Percentiles rank a stretch among this genome's conserved stretches.
Conservation (phyloP, 2,888 invertebrate species). For the Liodrosophila aerea region DNA sequence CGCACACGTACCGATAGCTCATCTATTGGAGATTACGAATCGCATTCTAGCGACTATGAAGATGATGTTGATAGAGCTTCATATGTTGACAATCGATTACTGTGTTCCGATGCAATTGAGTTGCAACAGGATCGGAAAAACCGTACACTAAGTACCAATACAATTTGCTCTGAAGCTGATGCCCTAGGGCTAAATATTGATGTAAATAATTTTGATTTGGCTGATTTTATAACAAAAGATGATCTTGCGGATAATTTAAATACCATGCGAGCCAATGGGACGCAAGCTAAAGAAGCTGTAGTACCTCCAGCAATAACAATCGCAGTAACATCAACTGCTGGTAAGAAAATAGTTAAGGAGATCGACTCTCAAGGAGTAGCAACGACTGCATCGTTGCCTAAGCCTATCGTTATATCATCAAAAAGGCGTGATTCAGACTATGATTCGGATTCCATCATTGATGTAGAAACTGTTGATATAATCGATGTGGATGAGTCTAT, state of each 20-base stretch:
- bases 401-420: slow-evolving; percentile 28
- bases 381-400: slow-evolving; percentile 1
- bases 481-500: slow-evolving; percentile 75
- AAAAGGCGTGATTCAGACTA: slow-evolving; percentile 68
- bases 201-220: slow-evolving; percentile 80
- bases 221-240: slow-evolving; percentile 81
- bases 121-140: slow-evolving; percentile 45
- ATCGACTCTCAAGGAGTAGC: neutral
- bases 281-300: neutral
- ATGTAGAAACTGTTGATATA: slow-evolving; percentile 81
- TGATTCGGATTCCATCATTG: slow-evolving; percentile 81
- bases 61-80: slow-evolving; percentile 61
- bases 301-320: neutral
- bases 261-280: slow-evolving; percentile 23
- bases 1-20: slow-evolving; percentile 81
- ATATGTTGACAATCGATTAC: neutral
- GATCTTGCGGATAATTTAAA: slow-evolving; percentile 70
- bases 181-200: slow-evolving; percentile 76
- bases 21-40: slow-evolving; percentile 82
- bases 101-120: slow-evolving; percentile 6
- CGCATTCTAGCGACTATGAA: slow-evolving; percentile 81
- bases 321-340: neutral
- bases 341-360: neutral
- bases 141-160: slow-evolving; percentile 76
- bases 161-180: slow-evolving; percentile 72